phyloP scores from a whole-genome alignment of 92 coral and sea anemone species.

The Actinernus sp. region DNA sequence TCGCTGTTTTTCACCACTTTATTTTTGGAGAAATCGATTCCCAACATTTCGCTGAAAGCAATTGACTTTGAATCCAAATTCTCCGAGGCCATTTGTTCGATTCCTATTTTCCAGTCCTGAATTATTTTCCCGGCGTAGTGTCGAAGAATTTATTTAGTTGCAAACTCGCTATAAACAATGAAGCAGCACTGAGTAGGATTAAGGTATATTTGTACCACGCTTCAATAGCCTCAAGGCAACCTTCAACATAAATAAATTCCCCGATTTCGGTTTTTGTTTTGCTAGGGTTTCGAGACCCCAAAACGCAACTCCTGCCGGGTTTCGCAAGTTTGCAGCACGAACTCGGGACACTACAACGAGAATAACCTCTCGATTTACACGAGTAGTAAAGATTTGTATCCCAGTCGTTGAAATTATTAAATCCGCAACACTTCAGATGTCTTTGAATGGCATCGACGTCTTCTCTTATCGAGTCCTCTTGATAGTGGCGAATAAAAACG shows the following conservation, averaged over 20 bases:
- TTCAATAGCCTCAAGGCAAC: conserved; percentile 34
- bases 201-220: conserved; percentile 54
- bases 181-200: conserved; percentile 3
- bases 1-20: too few relatives aligned
- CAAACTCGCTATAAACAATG: background rate
- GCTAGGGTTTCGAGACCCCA: conserved; percentile 11
- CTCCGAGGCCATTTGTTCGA: too few relatives aligned
- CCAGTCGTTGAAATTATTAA: conserved; percentile 55
- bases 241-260: conserved; percentile 18
- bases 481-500: conserved; percentile 37
- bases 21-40: too few relatives aligned
- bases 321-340: conserved; percentile 54
- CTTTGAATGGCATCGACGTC: conserved; percentile 51
- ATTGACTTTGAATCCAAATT: too few relatives aligned
- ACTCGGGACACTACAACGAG: conserved; percentile 56
- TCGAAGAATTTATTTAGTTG: too few relatives aligned
- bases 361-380: conserved; percentile 39
- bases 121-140: too few relatives aligned
- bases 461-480: conserved; percentile 24
- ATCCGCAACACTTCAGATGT: conserved; percentile 54
- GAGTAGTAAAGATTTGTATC: conserved; percentile 48
- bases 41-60: too few relatives aligned
- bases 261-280: background rate
- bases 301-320: conserved; percentile 7
- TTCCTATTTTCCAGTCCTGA: too few relatives aligned